A percentile compares a stretch with the other conserved stretches of the same genome.
These are phyloP conservation scores for Danio choprae DNA, from an alignment of 2,797 vertebrate species.

Conservation along the genomic window DNA sequence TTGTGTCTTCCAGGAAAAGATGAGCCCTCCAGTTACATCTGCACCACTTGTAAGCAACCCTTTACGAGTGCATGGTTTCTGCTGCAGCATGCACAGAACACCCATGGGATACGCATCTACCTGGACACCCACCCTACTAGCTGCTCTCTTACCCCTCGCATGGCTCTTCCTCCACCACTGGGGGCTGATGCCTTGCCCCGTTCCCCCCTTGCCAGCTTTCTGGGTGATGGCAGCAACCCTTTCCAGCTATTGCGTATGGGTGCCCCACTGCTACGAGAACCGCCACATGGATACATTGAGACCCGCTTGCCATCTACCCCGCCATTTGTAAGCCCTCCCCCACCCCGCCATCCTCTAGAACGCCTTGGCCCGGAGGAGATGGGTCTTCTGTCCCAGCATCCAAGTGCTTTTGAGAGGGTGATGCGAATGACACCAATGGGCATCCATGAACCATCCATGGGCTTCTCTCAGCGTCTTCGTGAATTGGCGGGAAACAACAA, in stretches of 20 bases:
- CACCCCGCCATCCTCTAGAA: conserved; percentile 91
- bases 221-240: conserved; percentile 93
- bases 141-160: conserved; percentile 94
- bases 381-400: conserved; percentile 90
- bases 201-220: conserved; percentile 95
- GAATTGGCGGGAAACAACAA: conserved; percentile 83
- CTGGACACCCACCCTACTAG: conserved; percentile 94
- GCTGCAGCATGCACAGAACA: conserved; percentile 99
- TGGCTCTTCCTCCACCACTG: conserved; percentile 93
- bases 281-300: conserved; percentile 89
- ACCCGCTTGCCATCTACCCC: conserved; percentile 93
- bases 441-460: conserved; percentile 77
- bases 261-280: conserved; percentile 93
- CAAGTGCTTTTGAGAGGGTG: conserved; percentile 88
- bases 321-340: conserved; percentile 94
- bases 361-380: conserved; percentile 97
- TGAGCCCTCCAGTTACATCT: conserved; percentile 99
- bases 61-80: conserved; percentile 99
- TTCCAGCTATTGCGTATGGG: conserved; percentile 98
- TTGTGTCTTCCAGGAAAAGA: conserved; percentile 89
- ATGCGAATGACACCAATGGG: conserved; percentile 77
- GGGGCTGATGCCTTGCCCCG: conserved; percentile 90
- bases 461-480: conserved; percentile 80
- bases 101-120: conserved; percentile 98
- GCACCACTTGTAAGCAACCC: conserved; percentile 98